Percentiles rank a stretch among this genome's conserved stretches.
Conservation (phyloP, 2,888 invertebrate genomes). For the Pocota personata region DNA sequence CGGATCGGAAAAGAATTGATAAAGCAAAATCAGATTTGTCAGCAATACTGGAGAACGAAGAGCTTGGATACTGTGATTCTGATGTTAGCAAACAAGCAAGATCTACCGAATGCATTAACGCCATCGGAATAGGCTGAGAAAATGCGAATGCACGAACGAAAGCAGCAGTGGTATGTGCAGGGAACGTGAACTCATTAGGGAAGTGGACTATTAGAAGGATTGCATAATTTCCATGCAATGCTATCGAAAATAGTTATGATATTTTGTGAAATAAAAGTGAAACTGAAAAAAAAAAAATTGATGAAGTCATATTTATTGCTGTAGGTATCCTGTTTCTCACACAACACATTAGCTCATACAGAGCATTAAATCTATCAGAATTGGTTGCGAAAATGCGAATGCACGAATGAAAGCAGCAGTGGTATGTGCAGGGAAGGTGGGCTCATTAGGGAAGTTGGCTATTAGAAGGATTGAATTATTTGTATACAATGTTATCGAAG, state of each 20-base stretch:
- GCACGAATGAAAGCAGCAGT: slow-evolving; percentile 68
- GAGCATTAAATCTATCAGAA: slow-evolving; percentile 74
- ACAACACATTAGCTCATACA: no score
- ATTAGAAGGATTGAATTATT: no score
- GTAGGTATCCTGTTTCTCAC: no score
- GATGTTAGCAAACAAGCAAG: slow-evolving; percentile 79
- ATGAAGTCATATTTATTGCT: no score
- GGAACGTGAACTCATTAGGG: slow-evolving; percentile 74
- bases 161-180: slow-evolving; percentile 75
- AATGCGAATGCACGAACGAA: slow-evolving; percentile 72
- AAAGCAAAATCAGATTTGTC: slow-evolving; percentile 77
- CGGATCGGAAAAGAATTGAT: slow-evolving; percentile 75
- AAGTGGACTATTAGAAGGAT: slow-evolving; percentile 74
- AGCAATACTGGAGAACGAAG: slow-evolving; percentile 75
- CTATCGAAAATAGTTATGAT: slow-evolving; percentile 66
- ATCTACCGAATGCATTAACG: slow-evolving; percentile 76
- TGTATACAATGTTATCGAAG: no score
- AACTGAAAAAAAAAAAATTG: no score
- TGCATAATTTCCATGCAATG: slow-evolving; percentile 75
- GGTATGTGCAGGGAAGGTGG: slow-evolving; percentile 46
- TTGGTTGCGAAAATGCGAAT: slow-evolving; percentile 74
- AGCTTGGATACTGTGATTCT: slow-evolving; percentile 76
- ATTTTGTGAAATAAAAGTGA: no score
- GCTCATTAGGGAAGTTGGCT: slow-evolving; percentile 47
- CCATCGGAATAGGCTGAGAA: slow-evolving; percentile 72